These are phyloP conservation scores for Athalia rosae DNA, from an alignment of 2,888 invertebrate species.

Conservation along the genomic window DNA sequence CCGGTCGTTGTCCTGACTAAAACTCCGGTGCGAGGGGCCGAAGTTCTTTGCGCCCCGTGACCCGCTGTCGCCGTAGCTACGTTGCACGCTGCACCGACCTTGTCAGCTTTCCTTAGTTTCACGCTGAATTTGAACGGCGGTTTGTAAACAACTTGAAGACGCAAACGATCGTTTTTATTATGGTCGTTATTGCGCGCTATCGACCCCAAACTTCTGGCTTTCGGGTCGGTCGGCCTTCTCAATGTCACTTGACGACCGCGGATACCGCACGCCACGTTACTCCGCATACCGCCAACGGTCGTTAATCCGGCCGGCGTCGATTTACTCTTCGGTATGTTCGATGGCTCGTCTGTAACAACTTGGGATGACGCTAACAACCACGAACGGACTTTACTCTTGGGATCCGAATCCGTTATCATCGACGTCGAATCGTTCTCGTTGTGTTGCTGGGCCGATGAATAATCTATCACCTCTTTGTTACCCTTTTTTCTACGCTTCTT, in stretches of 20 bases:
- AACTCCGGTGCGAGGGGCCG: conserved; percentile 73
- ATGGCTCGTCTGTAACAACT: conserved; percentile 69
- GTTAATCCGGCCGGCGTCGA: conserved; percentile 87
- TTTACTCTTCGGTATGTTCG: conserved; percentile 85
- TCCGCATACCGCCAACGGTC: conserved; percentile 63
- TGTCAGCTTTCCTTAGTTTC: conserved; percentile 84
- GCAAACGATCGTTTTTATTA: conserved; percentile 73
- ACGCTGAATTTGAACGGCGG: conserved; percentile 92
- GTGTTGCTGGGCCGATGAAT: conserved; percentile 81
- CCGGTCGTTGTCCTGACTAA: conserved; percentile 70
- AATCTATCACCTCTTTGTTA: conserved; percentile 87
- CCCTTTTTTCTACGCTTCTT: conserved; percentile 78
- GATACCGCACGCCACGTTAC: conserved; percentile 51
- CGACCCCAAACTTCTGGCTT: conserved; percentile 84
- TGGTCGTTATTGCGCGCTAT: conserved; percentile 76
- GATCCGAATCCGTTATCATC: conserved; percentile 74
- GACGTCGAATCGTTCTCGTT: conserved; percentile 73
- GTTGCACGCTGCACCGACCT: conserved; percentile 77
- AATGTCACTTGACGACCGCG: conserved; percentile 51
- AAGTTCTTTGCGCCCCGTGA: conserved; percentile 50
- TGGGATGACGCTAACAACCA: conserved; percentile 85
- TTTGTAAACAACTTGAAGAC: conserved; percentile 90
- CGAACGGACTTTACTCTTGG: conserved; percentile 88
- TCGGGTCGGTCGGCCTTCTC: conserved; percentile 65
- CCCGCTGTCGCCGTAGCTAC: conserved; percentile 51